Percentiles rank a stretch among this genome's conserved stretches.
Evolutionary conservation across 2,888 invertebrate species (phyloP).

Genomic region (Helleia helle): DNA sequence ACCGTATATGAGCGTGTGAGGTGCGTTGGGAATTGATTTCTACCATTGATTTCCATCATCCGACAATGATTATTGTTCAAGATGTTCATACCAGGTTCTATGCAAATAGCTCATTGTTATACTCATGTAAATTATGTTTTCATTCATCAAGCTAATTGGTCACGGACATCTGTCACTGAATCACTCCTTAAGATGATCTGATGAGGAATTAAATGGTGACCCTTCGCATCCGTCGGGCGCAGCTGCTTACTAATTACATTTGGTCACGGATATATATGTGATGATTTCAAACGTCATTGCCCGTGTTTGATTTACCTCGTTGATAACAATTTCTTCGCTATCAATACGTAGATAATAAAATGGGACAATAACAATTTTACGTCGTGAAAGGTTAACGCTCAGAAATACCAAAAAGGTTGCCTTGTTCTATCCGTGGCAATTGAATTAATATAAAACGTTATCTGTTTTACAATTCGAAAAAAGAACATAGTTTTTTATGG

Average conservation of each 20-base stretch:
- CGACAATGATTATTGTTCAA: conserved; percentile 63
- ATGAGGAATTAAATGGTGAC: conserved; percentile 61
- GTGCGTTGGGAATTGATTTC: conserved; percentile 58
- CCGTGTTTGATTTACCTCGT: conserved; percentile 16
- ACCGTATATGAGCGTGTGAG: conserved; percentile 28
- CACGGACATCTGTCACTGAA: conserved; percentile 69
- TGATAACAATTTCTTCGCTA: conserved; percentile 8
- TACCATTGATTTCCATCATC: conserved; percentile 53
- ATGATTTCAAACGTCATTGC: conserved; percentile 15
- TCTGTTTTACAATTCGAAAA: no score
- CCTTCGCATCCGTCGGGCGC: conserved; percentile 61
- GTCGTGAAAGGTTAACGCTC: conserved; percentile 11
- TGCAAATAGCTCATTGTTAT: conserved; percentile 60
- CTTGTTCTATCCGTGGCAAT: not conserved
- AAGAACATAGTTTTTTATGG: no score
- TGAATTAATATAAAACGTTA: not conserved
- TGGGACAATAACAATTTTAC: conserved; percentile 10
- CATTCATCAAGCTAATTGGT: conserved; percentile 60
- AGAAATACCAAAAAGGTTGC: conserved; percentile 6
- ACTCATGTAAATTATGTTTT: conserved; percentile 61
- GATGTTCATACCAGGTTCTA: conserved; percentile 40
- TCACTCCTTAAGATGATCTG: conserved; percentile 64
- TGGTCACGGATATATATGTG: conserved; percentile 27
- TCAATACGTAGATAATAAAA: conserved; percentile 8
- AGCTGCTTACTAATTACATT: conserved; percentile 59